Evolutionary conservation across 2,113 vertebrate genomes (phyloP), one percentile per base, ranked within the genome.

Genomic region (Tragelaphus buxtoni): DNA sequence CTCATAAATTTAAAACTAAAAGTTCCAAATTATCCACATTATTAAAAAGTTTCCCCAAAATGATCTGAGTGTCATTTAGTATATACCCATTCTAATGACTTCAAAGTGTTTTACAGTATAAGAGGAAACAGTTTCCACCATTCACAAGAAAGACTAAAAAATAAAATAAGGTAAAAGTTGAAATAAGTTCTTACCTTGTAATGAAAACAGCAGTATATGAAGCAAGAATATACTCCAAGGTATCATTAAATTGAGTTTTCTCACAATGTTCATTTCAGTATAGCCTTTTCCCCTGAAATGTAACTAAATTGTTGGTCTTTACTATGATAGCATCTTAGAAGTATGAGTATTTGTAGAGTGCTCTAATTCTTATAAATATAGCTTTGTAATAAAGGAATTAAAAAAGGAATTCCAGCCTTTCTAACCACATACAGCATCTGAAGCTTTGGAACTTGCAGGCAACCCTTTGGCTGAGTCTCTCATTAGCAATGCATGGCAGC

Each of bases 241-340:
- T 99, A 99, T 99, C 99, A 99, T 99, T 98, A 99, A 99, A 99
- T 99, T 99, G 98, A 99, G 97, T 98, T 99, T 99, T 98, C 99
- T 98, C 99, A 98, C 99, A 98, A 99, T 98, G 98, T 99, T 99
- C 99, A 99, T 99, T 99, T 99, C 99, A 99, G 98, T 98, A 92
- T 95, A 98, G 96, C 97, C 98, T 99, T 98, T 98, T 97, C 98
- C 97, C 90, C 97, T 96, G 98, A 98, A 98, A 97, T 93, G 97
- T 96, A 98, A 98, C 94, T 97, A 98, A 97, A 98, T 88, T 91
- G 95, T 72, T 94, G 93, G 56, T 90, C 98, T 98, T 97, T 97
- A 98, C 98, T 99, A 99, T 88, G 98, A 99, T 97, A 98, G 98
- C 99, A 99, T 99, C 98, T 99, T 99, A 98, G 94, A 97, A 97